A percentile compares a stretch with the other conserved stretches of the same genome.
phyloP scores from a whole-genome alignment of 2,113 vertebrate genomes.

The Embiotoca jacksoni region DNA sequence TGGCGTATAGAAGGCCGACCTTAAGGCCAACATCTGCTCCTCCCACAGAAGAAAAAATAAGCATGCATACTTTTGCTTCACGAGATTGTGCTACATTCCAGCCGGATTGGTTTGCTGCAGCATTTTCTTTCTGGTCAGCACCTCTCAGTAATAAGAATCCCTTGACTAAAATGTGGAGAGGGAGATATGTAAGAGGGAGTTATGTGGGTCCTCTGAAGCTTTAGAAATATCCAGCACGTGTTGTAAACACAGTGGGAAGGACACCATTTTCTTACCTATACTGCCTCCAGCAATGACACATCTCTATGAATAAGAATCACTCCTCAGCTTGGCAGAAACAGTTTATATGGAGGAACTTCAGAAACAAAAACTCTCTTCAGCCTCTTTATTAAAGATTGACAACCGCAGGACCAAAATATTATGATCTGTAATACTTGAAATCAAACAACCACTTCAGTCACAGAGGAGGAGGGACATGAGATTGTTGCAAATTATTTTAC shows the following conservation, averaged over 20 bases:
- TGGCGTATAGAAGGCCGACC: slow-evolving; percentile 8
- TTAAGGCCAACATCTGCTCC: slow-evolving; percentile 22
- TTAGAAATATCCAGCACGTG: slow-evolving; percentile 19
- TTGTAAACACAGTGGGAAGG: slow-evolving; percentile 17
- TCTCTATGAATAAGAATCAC: slow-evolving; percentile 17
- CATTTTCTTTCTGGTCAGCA: slow-evolving; percentile 16
- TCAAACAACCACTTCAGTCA: slow-evolving; percentile 17
- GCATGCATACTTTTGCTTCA: slow-evolving; percentile 8
- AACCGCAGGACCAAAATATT: background rate
- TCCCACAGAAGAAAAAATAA: slow-evolving; percentile 22
- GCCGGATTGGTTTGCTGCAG: slow-evolving; percentile 17
- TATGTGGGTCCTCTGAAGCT: slow-evolving; percentile 19
- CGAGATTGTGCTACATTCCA: slow-evolving; percentile 24
- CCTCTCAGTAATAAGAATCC: slow-evolving; percentile 1
- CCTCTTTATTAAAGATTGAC: slow-evolving; percentile 21
- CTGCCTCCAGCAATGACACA: slow-evolving; percentile 28
- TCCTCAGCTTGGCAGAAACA: slow-evolving; percentile 5
- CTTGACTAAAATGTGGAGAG: background rate
- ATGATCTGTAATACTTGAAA: slow-evolving; percentile 26
- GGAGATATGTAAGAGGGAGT: slow-evolving; percentile 8
- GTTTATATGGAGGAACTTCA: slow-evolving; percentile 2
- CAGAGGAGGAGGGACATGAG: background rate
- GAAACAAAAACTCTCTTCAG: slow-evolving; percentile 26
- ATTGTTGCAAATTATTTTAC: slow-evolving; percentile 28
- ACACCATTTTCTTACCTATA: background rate